Evolutionary conservation across 2,888 invertebrate species (phyloP).

Genomic region (Drosophila pegasa): DNA sequence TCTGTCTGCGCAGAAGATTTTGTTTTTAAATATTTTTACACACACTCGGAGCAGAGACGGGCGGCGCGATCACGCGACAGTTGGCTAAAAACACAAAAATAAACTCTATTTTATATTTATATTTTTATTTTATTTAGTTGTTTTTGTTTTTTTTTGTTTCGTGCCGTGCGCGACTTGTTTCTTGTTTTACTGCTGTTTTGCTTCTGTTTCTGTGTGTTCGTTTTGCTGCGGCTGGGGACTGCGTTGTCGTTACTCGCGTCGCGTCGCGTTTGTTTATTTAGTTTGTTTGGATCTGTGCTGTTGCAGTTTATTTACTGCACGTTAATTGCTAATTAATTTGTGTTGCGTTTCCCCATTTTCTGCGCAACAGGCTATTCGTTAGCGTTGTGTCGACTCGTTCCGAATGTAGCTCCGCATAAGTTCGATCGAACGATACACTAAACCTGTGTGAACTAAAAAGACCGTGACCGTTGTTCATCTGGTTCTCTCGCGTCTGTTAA

Average conservation of each 20-base stretch:
- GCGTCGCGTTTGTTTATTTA: conserved; percentile 53
- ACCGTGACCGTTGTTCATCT: conserved; percentile 22
- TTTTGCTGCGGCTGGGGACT: conserved; percentile 43
- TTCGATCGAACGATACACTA: conserved; percentile 36
- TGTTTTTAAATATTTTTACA: conserved; percentile 71
- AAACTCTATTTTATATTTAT: conserved; percentile 42
- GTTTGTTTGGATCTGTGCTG: conserved; percentile 33
- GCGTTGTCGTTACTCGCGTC: conserved; percentile 49
- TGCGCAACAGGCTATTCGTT: conserved; percentile 60
- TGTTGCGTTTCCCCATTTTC: conserved; percentile 40
- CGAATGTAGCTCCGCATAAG: conserved; percentile 27
- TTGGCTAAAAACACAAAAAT: conserved; percentile 69
- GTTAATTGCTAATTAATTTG: conserved; percentile 66
- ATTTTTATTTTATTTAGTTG: conserved; percentile 16
- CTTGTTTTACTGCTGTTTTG: conserved; percentile 55
- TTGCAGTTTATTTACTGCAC: conserved; percentile 56
- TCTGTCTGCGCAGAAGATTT: conserved; percentile 61
- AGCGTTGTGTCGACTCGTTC: conserved; percentile 20
- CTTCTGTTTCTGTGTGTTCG: conserved; percentile 23
- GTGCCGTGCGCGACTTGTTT: conserved; percentile 56
- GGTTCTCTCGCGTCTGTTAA: conserved; percentile 19
- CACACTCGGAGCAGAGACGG: conserved; percentile 22
- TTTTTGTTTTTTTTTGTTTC: conserved; percentile 14
- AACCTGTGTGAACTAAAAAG: conserved; percentile 23
- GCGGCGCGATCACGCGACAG: conserved; percentile 22